phyloP scores from a whole-genome alignment of 2,113 vertebrate genomes.

The Cochlearius cochlearius region DNA sequence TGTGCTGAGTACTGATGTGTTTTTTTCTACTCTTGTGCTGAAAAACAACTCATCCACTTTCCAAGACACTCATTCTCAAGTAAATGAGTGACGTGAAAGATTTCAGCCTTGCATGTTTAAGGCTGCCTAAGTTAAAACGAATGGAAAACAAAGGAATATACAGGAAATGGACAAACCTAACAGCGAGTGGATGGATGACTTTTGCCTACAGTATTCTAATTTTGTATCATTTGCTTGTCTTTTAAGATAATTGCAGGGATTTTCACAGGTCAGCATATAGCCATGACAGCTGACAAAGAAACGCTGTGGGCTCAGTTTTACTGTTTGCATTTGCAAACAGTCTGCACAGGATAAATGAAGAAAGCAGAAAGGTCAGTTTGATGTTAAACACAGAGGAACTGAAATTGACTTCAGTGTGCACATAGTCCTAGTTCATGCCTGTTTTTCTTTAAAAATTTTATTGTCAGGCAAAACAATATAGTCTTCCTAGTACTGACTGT shows the following conservation, averaged over 20 bases:
- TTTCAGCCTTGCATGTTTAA: background rate
- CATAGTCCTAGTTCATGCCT: background rate
- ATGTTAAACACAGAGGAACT: background rate
- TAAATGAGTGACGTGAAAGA: background rate
- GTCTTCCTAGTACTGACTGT: background rate
- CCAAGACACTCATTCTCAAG: background rate
- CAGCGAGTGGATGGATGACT: background rate
- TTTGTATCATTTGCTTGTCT: background rate
- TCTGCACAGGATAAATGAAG: background rate
- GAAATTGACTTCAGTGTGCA: background rate
- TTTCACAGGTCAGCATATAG: background rate
- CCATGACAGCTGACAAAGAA: background rate
- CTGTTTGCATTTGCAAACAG: background rate
- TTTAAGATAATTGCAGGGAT: background rate
- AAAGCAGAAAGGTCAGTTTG: background rate
- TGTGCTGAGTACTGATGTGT: background rate
- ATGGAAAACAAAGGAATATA: background rate
- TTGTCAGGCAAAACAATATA: background rate
- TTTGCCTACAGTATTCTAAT: background rate
- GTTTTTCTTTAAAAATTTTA: background rate
- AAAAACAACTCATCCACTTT: background rate
- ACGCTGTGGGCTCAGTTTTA: background rate
- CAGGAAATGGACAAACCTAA: background rate
- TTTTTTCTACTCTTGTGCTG: background rate
- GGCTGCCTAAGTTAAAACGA: background rate